Conservation (phyloP, 2,113 vertebrate genomes). For the Mionectes macconnelli region DNA sequence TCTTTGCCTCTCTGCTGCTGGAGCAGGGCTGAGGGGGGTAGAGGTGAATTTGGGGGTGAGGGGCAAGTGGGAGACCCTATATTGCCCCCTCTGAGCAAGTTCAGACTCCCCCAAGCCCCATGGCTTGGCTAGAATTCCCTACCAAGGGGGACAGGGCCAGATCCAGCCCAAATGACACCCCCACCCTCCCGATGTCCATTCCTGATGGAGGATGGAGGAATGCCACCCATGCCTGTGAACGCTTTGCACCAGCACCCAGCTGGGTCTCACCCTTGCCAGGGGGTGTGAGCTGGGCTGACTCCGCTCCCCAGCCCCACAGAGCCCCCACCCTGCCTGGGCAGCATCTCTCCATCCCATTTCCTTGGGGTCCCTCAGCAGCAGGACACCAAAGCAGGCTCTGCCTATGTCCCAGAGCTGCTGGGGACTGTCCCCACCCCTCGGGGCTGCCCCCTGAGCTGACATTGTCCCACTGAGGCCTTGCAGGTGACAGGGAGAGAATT, state of each 20-base stretch:
- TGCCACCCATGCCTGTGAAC: not conserved
- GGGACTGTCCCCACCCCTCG: accelerated
- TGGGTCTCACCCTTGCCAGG: not conserved
- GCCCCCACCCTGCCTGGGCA: not conserved
- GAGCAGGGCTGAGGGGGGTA: not conserved
- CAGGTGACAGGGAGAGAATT: not conserved
- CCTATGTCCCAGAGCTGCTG: accelerated
- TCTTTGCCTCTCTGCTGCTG: not conserved
- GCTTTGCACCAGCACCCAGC: accelerated
- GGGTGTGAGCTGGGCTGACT: not conserved
- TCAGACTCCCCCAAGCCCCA: not conserved
- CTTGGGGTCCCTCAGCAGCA: accelerated
- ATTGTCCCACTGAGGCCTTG: not conserved
- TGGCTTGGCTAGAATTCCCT: not conserved
- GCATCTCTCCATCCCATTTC: accelerated
- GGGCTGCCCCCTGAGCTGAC: not conserved
- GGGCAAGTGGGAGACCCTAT: not conserved
- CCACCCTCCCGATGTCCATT: accelerated
- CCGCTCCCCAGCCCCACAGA: not conserved
- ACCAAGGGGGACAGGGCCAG: too few relatives aligned
- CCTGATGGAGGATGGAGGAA: not conserved
- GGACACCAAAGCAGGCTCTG: not conserved
- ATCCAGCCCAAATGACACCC: not conserved
- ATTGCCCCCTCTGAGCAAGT: accelerated
- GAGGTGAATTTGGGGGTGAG: not conserved